Base-by-base conservation (phyloP, 2,797 vertebrate genomes). In the Neosalanx taihuensis region DNA sequence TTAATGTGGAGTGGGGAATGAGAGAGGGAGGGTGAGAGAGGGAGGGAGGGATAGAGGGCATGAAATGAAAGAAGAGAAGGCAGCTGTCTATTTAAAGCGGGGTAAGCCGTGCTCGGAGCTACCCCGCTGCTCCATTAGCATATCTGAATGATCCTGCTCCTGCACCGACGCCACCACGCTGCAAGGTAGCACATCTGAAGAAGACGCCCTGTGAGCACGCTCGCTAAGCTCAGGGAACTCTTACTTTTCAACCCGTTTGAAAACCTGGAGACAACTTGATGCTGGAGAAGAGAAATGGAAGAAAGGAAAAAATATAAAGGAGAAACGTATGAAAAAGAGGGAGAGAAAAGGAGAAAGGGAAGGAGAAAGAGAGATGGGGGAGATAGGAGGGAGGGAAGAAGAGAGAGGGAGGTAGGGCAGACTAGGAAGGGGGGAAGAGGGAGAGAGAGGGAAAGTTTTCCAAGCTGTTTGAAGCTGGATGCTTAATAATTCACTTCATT, bases 151-250 rank as follows among this genome's bases (percentile, higher is more conserved):
- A 92, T 92, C 88, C 88, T 88, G 83, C 89, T 90, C 90, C 90
- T 89, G 88, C 89, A 83, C 90, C 89, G 85, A 88, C 86, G 86
- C 89, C 87, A 74, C 88, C 88, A 87, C 86, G 86, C 92, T 92
- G 92, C 92, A 92, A 93, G 93, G 92, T 93, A 92, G 92, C 91
- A 93, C 91, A 91, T 94, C 93, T 93, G 90, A 94, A 82, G 88
- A 89, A 87, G 78, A 83, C 79, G 73, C 86, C 88, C 91, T 93
- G 93, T 93, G 92, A 94, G 89, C 87, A 85, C 41, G 23, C 87
- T 88, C 75, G 85, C 86, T 26, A 89, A 89, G 88, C 88, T 84
- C 81, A 84, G 60, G 88, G 85, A 85, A 90, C 90, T 92, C 87
- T 87, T 89, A 90, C 91, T 92, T 92, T 91, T 88, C 84, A 84